phyloP scores from a whole-genome alignment of 2,888 invertebrate genomes.

The Agrilus mali region DNA sequence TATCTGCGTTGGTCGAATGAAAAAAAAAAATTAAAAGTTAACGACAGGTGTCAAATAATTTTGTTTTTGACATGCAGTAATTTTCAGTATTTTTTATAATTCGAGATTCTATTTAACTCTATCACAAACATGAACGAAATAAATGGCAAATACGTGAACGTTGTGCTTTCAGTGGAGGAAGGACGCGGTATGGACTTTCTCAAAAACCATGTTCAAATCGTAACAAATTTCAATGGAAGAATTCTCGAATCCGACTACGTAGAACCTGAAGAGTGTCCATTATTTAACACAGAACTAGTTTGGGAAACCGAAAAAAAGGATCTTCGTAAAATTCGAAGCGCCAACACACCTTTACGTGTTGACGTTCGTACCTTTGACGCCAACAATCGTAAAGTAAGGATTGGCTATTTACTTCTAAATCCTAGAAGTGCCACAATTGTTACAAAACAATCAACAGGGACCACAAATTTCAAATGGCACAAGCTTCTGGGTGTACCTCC shows the following conservation, averaged over 20 bases:
- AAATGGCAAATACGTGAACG: constrained; percentile 48
- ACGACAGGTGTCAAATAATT: not conserved
- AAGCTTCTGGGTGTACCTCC: constrained; percentile 45
- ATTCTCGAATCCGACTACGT: constrained; percentile 50
- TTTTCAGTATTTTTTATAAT: not conserved
- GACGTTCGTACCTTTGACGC: constrained; percentile 49
- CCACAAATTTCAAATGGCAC: constrained; percentile 47
- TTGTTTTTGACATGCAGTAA: not conserved
- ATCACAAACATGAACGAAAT: constrained; percentile 47
- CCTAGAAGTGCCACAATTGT: constrained; percentile 57
- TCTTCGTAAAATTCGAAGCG: constrained; percentile 57
- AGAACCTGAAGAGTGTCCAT: constrained; percentile 43
- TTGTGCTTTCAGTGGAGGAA: constrained; percentile 54
- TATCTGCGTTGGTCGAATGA: too few species aligned
- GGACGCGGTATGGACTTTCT: constrained; percentile 39
- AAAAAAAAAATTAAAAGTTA: too few species aligned
- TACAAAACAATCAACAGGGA: constrained; percentile 36
- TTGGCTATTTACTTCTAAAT: constrained; percentile 58
- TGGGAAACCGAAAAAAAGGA: constrained; percentile 67
- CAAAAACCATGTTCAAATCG: constrained; percentile 23
- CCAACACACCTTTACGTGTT: constrained; percentile 60
- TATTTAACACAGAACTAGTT: constrained; percentile 60
- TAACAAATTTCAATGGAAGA: constrained; percentile 28
- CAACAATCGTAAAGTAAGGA: constrained; percentile 44
- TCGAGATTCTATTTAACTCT: not conserved